Conservation (phyloP, 1,140 invertebrate species). For the Heliconius melpomene region DNA sequence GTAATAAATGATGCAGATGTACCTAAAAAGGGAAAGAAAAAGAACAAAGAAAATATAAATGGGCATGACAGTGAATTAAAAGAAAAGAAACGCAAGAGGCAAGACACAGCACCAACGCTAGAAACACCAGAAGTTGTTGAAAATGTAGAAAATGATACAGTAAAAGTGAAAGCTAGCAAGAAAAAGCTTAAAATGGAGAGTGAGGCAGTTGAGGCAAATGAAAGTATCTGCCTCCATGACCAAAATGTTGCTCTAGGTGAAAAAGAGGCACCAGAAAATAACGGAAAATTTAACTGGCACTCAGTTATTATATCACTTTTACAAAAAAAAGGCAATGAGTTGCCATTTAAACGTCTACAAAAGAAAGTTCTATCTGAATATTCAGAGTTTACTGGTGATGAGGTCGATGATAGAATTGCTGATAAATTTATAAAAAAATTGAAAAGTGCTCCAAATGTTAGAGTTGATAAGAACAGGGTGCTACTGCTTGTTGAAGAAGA, state of each 20-base stretch:
- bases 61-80: conserved; percentile 53
- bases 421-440: conserved; percentile 78
- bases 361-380: conserved; percentile 74
- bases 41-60: conserved; percentile 64
- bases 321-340: conserved; percentile 71
- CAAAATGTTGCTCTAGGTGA: conserved; percentile 72
- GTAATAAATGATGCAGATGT: conserved; percentile 51
- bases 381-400: conserved; percentile 65
- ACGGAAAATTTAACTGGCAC: conserved; percentile 74
- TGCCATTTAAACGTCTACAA: conserved; percentile 73
- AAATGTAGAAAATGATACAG: conserved; percentile 27
- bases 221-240: conserved; percentile 68
- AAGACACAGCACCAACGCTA: conserved; percentile 62
- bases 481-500: conserved; percentile 47
- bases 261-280: conserved; percentile 46
- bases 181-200: conserved; percentile 62
- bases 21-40: conserved; percentile 72
- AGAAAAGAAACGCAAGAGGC: conserved; percentile 72
- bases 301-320: conserved; percentile 69
- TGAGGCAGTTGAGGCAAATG: conserved; percentile 47
- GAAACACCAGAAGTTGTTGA: conserved; percentile 46
- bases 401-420: conserved; percentile 75
- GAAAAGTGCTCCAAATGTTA: conserved; percentile 74
- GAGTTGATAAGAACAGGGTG: conserved; percentile 75
- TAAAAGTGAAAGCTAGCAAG: conserved; percentile 52